phyloP scores from a whole-genome alignment of 2,888 invertebrate genomes.

The Augiades crinisus region DNA sequence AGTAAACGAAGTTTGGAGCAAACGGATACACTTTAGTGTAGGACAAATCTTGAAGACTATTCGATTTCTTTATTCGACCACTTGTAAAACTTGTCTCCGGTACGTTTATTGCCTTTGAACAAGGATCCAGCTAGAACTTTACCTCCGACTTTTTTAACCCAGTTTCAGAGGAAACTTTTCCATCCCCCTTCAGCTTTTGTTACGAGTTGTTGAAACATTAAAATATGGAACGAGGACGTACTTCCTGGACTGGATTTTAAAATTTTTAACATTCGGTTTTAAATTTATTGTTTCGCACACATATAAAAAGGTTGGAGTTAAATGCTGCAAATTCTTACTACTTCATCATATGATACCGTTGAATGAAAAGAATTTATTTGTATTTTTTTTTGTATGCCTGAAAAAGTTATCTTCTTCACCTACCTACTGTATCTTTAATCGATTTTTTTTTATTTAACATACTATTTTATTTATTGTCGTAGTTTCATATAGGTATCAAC shows the following conservation, averaged over 20 bases:
- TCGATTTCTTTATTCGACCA: constrained; percentile 12
- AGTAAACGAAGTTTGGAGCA: too few species aligned
- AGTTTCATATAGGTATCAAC: too few species aligned
- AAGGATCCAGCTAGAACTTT: constrained; percentile 26
- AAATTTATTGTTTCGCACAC: constrained; percentile 6
- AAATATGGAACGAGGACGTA: constrained; percentile 31
- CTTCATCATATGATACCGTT: too few species aligned
- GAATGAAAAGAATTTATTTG: too few species aligned
- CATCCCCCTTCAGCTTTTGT: constrained; percentile 25
- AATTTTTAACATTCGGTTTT: constrained; percentile 7
- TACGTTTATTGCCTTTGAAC: constrained; percentile 29
- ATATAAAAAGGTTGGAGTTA: constrained; percentile 1
- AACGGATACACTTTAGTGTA: not conserved
- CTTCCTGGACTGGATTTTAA: constrained; percentile 27
- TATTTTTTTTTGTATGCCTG: too few species aligned
- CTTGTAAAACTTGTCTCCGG: constrained; percentile 15
- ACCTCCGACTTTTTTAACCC: constrained; percentile 29
- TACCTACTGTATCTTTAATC: too few species aligned
- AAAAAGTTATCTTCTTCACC: too few species aligned
- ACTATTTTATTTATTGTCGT: too few species aligned
- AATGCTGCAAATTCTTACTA: too few species aligned
- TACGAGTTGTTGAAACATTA: constrained; percentile 29
- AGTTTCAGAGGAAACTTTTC: constrained; percentile 27
- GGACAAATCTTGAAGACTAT: constrained; percentile 50
- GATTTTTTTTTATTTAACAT: too few species aligned